Conservation (phyloP, 2,888 invertebrate genomes). For the Cheilosia scutellata region DNA sequence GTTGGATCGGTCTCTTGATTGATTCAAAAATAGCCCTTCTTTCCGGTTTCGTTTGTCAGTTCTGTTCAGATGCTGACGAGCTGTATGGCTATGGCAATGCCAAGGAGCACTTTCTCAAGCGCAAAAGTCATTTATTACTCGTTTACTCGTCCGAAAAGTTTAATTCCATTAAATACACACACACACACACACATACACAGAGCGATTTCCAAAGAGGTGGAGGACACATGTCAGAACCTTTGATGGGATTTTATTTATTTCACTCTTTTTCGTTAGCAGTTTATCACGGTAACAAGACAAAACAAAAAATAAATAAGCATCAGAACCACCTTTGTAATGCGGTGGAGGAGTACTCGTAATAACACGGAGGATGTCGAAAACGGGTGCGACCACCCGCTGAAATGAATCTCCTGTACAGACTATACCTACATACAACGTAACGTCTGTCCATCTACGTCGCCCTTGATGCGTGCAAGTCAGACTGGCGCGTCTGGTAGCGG, state of each 20-base stretch:
- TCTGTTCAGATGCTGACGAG: constrained; percentile 16
- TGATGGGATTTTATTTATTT: constrained; percentile 73
- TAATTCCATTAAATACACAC: constrained; percentile 64
- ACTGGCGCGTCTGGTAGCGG: constrained; percentile 70
- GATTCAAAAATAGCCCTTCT: constrained; percentile 74
- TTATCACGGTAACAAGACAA: constrained; percentile 47
- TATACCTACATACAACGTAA: neutral
- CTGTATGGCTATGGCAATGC: constrained; percentile 3
- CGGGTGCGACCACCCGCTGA: constrained; percentile 73
- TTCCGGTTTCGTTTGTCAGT: constrained; percentile 66
- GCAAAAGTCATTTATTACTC: constrained; percentile 75
- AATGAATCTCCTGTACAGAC: constrained; percentile 9
- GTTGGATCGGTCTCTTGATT: constrained; percentile 66
- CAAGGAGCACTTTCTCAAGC: constrained; percentile 66
- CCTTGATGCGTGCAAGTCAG: constrained; percentile 54
- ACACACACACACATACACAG: constrained; percentile 6
- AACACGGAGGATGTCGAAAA: constrained; percentile 43
- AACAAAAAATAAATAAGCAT: constrained; percentile 37
- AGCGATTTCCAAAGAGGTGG: constrained; percentile 15
- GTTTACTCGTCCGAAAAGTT: constrained; percentile 74
- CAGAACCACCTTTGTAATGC: constrained; percentile 36
- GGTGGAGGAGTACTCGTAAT: constrained; percentile 2
- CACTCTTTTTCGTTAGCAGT: constrained; percentile 62
- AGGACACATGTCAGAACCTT: constrained; percentile 73
- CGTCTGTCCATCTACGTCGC: constrained; percentile 25